These are phyloP conservation scores for Myotis pilosus DNA, from an alignment of 2,797 vertebrate genomes.

Conservation along the genomic window DNA sequence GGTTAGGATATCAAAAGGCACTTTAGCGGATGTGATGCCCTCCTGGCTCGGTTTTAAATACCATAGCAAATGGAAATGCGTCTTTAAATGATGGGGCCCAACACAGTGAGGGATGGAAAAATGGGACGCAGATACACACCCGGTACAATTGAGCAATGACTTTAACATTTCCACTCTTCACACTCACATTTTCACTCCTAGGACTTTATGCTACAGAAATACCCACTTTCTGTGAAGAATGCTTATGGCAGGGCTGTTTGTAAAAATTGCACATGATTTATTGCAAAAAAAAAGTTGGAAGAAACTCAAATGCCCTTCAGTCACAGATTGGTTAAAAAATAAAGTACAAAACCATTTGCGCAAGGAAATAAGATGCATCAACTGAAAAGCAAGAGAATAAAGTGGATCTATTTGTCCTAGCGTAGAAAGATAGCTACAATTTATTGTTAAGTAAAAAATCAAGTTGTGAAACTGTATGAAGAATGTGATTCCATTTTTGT, in stretches of 20 bases:
- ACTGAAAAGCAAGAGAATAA: neutral
- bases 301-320: no score
- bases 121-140: accelerated
- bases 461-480: neutral
- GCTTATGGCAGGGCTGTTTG: accelerated
- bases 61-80: neutral
- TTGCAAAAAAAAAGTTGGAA: no score
- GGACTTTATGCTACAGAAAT: neutral
- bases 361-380: accelerated
- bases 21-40: accelerated
- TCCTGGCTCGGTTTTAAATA: accelerated
- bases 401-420: neutral
- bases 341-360: neutral
- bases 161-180: neutral
- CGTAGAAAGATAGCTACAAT: accelerated
- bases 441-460: neutral
- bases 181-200: no score
- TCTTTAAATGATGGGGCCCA: neutral
- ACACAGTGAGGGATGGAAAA: accelerated
- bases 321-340: neutral
- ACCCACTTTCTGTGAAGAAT: accelerated
- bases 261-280: neutral
- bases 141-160: accelerated
- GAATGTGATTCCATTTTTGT: neutral
- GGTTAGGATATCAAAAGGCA: no score